Base-by-base conservation (phyloP, 2,797 vertebrate species). In the Manis pentadactyla region DNA sequence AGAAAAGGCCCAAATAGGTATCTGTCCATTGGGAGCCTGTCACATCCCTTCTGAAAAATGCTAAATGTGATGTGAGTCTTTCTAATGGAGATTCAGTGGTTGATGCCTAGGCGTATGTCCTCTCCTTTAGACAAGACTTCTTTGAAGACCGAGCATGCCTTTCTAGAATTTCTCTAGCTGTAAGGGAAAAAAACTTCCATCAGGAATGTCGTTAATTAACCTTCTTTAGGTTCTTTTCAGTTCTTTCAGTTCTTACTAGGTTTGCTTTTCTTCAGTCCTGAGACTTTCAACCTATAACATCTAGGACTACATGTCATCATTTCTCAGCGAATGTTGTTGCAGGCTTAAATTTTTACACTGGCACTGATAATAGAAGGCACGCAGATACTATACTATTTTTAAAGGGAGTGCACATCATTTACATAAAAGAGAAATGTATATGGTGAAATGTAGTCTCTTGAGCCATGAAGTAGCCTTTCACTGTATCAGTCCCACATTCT, bases 221-320 rank as follows among this genome's bases (percentile, higher is more conserved):
- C 25, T 34, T 57, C 51, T 69, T 71, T 46, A 66, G 74, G 37
- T 25, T 87, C 37, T 46, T 85, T 27, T 17, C 29, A 66, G 42
- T 92, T 64, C 27, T 93, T 81, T 53, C 2, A 57, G 17, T 78
- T 78, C 42, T 94, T 73, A 74, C 31, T 68, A 77, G 9, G 73
- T 66, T 82, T 83, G 11, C 51, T 81, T 46, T 81, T 27, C 77
- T 73, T 71, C 18, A 39, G 49, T 55, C 39, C 31, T 85, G 9
- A 86, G 82, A 73, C n/a, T 74, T 71, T 86, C 59, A 93, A 4
- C 84, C 55, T 89, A 34, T 92, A 87, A 90, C 75, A 87, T 71
- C 51, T 92, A 27, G 78, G 57, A 25, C 57, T 81, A 39, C 1
- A 0, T 88, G 68, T 31, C 14, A 63, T 66, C 12, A 14, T 91